A percentile compares a stretch with the other conserved stretches of the same genome.
Evolutionary conservation across 2,797 vertebrate species (phyloP).

Genomic region (Hypotaenidia philippensis): DNA sequence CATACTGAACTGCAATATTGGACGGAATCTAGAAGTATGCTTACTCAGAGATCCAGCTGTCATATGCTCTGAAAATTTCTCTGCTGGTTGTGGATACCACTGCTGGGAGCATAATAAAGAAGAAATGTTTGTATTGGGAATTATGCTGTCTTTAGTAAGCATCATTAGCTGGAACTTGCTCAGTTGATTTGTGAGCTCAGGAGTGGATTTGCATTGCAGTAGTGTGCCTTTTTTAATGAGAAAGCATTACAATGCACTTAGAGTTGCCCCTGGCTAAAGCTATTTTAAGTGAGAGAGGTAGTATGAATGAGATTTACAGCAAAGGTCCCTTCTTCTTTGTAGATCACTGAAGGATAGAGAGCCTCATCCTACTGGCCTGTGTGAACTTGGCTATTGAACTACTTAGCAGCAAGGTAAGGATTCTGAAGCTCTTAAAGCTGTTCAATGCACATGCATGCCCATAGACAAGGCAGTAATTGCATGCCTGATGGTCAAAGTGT

Average conservation of each 20-base stretch:
- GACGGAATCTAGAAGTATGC: not conserved
- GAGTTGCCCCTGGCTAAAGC: not conserved
- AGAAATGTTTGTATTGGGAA: not conserved
- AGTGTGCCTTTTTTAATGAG: not conserved
- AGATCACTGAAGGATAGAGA: not conserved
- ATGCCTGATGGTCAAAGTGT: not conserved
- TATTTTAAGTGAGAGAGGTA: not conserved
- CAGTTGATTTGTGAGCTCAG: not conserved
- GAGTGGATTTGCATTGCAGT: not conserved
- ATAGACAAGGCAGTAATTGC: not conserved
- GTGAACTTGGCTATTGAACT: not conserved
- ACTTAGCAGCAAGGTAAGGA: not conserved
- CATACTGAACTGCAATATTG: not conserved
- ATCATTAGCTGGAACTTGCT: not conserved
- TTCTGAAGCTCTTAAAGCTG: not conserved
- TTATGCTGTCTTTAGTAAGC: not conserved
- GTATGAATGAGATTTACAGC: not conserved
- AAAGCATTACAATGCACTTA: not conserved
- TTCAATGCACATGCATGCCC: fast-evolving
- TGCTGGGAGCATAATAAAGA: not conserved
- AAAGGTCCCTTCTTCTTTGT: not conserved
- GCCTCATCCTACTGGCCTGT: not conserved
- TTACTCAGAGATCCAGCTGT: not conserved
- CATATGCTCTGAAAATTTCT: not conserved
- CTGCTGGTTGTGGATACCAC: not conserved